Conservation (phyloP, 1,140 invertebrate species). For the Sarcophaga peregrina region DNA sequence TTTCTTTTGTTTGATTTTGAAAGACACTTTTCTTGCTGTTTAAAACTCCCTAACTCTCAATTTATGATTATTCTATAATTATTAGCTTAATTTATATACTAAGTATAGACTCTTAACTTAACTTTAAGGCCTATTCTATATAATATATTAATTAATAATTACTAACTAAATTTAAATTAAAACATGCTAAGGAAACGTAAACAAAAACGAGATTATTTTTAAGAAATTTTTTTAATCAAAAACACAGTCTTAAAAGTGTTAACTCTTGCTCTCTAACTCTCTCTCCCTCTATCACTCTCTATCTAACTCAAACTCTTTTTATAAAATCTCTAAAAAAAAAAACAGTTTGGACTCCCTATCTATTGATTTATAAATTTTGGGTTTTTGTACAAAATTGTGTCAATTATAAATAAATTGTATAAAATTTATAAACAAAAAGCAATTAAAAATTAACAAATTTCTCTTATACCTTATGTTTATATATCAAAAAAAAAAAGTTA, state of each 20-base stretch:
- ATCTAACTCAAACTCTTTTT: background rate
- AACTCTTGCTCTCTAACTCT: slow-evolving; percentile 13
- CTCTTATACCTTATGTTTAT: too few relatives aligned
- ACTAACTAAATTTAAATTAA: too few relatives aligned
- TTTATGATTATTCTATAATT: background rate
- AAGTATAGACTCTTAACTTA: too few relatives aligned
- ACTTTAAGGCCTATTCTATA: too few relatives aligned
- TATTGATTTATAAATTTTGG: too few relatives aligned
- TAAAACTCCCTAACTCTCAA: too few relatives aligned
- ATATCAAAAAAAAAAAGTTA: too few relatives aligned
- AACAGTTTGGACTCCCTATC: slow-evolving; percentile 44
- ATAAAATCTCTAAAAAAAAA: background rate
- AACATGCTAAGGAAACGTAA: background rate
- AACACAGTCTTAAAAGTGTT: slow-evolving; percentile 47
- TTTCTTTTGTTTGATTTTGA: background rate
- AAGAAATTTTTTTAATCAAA: background rate
- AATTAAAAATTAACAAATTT: too few relatives aligned
- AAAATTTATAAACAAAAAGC: too few relatives aligned
- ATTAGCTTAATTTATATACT: background rate
- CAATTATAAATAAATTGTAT: slow-evolving; percentile 39
- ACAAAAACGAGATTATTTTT: background rate
- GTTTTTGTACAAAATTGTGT: slow-evolving; percentile 48
- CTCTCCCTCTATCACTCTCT: background rate
- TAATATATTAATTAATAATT: too few relatives aligned
- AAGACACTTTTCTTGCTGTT: too few relatives aligned